Evolutionary conservation across 2,888 invertebrate species (phyloP), one percentile per base, ranked within the genome.

Genomic region (Cryptocephalus moraei): DNA sequence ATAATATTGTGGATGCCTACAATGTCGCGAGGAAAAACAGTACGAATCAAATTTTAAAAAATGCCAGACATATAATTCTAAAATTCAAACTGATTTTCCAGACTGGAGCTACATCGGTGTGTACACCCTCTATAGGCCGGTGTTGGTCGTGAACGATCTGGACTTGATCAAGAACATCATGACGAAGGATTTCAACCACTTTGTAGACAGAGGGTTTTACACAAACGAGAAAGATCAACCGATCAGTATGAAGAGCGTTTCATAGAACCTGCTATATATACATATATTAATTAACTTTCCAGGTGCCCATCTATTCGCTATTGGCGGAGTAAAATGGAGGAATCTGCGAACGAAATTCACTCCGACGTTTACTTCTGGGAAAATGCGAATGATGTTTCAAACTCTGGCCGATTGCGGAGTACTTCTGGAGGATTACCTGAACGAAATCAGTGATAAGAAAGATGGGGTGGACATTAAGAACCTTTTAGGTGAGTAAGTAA

Each of bases 341-440:
- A 54, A 54, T 33, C 38, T 57, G 8, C 39, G 55, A 13, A 49
- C 46, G 8, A 56, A 57, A 42, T 65, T 84, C 56, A 75, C 81
- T 0, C 79, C 82, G 0, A 74, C 78, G 0, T 84, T 83, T 56
- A 76, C 82, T 0, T 73, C 80, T 0, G 79, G 78, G 6, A 82
- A 81, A 63, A 67, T 84, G 49, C 82, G 78, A 61, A 70, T 66
- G 1, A 80, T 82, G 77, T 81, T 78, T 55, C 70, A 70, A 0
- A 72, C 77, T 1, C 71, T 82, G n/a, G 71, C 76, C 33, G 69
- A 74, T 32, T 75, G 79, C 43, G 75, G 52, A 11, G 8, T 22
- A 1, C 36, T 44, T 9, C 40, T 52, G 1, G 48, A 52, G 31
- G 40, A 44, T 33, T 47, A 49, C 42, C 13, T 52, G 13, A 8